Base-by-base conservation (phyloP, 1,140 invertebrate genomes). In the Palaemon carinicauda region DNA sequence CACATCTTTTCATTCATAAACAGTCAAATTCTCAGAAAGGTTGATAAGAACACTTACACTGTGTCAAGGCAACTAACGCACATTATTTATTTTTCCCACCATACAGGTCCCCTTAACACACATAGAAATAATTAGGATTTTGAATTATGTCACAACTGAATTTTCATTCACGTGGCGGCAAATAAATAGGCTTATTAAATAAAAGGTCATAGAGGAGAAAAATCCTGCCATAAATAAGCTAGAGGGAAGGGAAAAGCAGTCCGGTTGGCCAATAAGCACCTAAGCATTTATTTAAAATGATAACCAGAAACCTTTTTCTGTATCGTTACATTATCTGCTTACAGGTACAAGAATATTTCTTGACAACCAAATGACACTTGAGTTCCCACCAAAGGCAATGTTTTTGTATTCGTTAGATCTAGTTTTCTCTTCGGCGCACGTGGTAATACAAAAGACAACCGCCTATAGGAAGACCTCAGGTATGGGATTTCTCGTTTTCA, bases 211-310 rank as follows among this genome's bases (percentile, higher is more conserved):
- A 29, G 56, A 27, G 78, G 78, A 56, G 24, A 54, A 54, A 60
- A 60, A 80, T 60, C 56, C 54, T 80, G 78, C 78, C 29, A 21
- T 80, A 80, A 80, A 52, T 80, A 24, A 80, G 78, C 53, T 19
- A 60, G 33, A 54, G 53, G 27, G 24, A 54, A 60, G 73, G 71
- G 60, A 75, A 53, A 83, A 82, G 69, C 60, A 52, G 24, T 74
- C 73, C 54, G 69, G 81, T 74, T 82, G 53, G 81, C 81, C 71
- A 74, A 82, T 82, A 82, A 83, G 82, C 82, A 83, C 82, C 82
- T 83, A 83, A 83, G 82, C 82, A 33, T 41, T 83, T 73, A 83
- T 31, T 54, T 80, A 21, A 80, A 53, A 80, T 56, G 41, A 83
- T 75, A 21, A 74, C 56, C 24, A 74, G 29, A 77, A n/a, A 60